Evolutionary conservation across 2,888 invertebrate species (phyloP).

Genomic region (Drosophila picticornis): DNA sequence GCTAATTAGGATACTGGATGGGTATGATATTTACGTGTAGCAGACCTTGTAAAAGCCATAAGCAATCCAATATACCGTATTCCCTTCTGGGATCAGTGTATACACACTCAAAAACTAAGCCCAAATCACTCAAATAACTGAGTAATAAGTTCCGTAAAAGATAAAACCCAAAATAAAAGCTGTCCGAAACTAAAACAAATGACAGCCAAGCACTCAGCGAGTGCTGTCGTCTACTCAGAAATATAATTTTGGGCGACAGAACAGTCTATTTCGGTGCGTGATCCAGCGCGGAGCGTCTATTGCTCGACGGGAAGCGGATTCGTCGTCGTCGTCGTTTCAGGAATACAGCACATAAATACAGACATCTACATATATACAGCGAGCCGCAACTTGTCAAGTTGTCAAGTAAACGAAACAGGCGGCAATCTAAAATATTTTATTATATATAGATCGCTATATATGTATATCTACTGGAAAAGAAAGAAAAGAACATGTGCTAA

Average conservation of each 20-base stretch:
- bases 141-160: constrained; percentile 25
- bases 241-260: constrained; percentile 19
- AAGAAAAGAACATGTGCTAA: constrained; percentile 19
- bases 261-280: constrained; percentile 84
- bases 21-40: background rate
- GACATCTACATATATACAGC: constrained; percentile 3
- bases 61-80: background rate
- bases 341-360: constrained; percentile 33
- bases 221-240: constrained; percentile 31
- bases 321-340: constrained; percentile 20
- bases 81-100: background rate
- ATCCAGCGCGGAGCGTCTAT: constrained; percentile 82
- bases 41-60: background rate
- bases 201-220: constrained; percentile 29
- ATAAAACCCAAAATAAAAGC: constrained; percentile 45
- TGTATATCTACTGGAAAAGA: constrained; percentile 54
- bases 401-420: constrained; percentile 62
- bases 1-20: background rate
- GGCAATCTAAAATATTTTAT: constrained; percentile 19
- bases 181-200: constrained; percentile 40
- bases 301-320: constrained; percentile 26
- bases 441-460: constrained; percentile 31
- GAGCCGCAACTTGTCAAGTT: constrained; percentile 59
- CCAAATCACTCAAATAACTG: constrained; percentile 26
- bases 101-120: constrained; percentile 17